Evolutionary conservation across 2,888 invertebrate genomes (phyloP), one percentile per base, ranked within the genome.

Genomic region (Pherbina coryleti): DNA sequence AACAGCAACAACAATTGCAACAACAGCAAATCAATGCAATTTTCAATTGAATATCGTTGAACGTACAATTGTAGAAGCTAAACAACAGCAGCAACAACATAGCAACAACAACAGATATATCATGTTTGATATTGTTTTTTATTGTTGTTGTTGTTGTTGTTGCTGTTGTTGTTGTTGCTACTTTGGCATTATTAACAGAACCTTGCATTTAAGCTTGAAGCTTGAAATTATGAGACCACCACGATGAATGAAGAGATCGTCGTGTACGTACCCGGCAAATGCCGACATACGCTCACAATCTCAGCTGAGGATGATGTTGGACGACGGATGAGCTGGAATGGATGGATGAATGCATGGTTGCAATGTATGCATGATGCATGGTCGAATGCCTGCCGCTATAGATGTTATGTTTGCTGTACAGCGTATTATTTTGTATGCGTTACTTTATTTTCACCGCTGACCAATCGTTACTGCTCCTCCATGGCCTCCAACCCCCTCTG

Each of bases 41-140:
- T 69, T 51, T 25, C 69, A 69, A 69, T 28, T 69, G 69, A 69
- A 69, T 34, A 49, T 28, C 69, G 28, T 17, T 11, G 67, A 67
- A 67, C n/a, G 34, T 28, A 67, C 53, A 71, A 71, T 37, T 28
- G 55, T 31, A 49, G 3, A 57, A 62, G 9, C 60, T 22, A 2
- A 51, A 51, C 28, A 74, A 53, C 31, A 64, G n/a, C 53, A 64
- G 25, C 31, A 51, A 64, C 51, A 51, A 49, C 80, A n/a, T n/a
- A 81, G 22, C 80, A 79, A 57, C 78, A 79, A 31, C 78, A 78
- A 57, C 71, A 77, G 62, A 66, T 37, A 66, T 66, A 66, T 66
- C 51, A 28, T 49, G 49, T 49, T 69, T 69, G 69, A 17, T 67
- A 37, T 25, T 49, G 69, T 14, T 28, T 8, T 69, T n/a, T 67